Conservation (phyloP, 2,888 invertebrate genomes). For the Cepaea hortensis region DNA sequence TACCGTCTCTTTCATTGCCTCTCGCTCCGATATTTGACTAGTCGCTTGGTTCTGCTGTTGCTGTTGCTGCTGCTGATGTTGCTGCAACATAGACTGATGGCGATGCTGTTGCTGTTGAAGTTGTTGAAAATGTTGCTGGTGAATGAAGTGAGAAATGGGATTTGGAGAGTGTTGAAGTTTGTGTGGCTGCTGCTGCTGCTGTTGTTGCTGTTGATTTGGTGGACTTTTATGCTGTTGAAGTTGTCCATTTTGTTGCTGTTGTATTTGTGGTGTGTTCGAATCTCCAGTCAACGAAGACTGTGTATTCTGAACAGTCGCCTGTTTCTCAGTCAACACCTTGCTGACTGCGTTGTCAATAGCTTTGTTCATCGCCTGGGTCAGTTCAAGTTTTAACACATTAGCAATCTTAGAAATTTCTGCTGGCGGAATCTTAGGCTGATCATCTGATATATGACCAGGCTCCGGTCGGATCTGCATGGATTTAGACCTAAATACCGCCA, state of each 20-base stretch:
- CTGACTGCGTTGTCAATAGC: constrained; percentile 64
- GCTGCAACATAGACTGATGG: constrained; percentile 39
- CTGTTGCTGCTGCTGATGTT: not conserved
- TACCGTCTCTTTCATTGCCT: constrained; percentile 48
- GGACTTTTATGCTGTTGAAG: constrained; percentile 10
- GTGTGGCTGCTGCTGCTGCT: constrained; percentile 9
- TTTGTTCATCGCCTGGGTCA: constrained; percentile 76
- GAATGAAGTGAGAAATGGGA: constrained; percentile 11
- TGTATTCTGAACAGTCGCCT: not conserved
- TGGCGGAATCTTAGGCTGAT: constrained; percentile 54
- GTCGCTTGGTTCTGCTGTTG: constrained; percentile 33
- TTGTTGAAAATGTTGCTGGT: constrained; percentile 41
- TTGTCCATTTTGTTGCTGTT: not conserved
- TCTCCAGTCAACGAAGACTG: not conserved
- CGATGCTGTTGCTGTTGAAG: constrained; percentile 32
- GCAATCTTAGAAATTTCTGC: constrained; percentile 90
- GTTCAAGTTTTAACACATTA: constrained; percentile 93
- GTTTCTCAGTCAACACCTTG: constrained; percentile 58
- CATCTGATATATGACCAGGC: constrained; percentile 49
- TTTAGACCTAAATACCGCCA: constrained; percentile 36
- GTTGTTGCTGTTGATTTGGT: not conserved
- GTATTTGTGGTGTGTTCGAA: not conserved
- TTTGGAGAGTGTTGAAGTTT: constrained; percentile 32
- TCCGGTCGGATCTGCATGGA: constrained; percentile 27
- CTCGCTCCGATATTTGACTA: constrained; percentile 39